Conservation (phyloP, 2,888 invertebrate genomes). For the Nebria brevicollis region DNA sequence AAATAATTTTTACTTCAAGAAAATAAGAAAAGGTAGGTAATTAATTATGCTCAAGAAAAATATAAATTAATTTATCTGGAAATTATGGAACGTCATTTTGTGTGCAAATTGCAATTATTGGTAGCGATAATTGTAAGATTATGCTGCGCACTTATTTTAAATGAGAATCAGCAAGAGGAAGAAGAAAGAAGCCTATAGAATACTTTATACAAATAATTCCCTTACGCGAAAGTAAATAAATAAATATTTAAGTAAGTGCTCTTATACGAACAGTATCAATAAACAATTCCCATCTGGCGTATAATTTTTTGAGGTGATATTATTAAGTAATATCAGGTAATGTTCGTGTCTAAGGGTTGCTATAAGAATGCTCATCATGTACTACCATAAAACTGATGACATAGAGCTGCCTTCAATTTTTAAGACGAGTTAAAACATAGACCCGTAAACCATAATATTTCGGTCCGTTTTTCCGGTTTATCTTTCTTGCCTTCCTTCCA, state of each 20-base stretch:
- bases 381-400: conserved; percentile 16
- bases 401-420: conserved; percentile 16
- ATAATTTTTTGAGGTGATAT: neutral
- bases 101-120: no score
- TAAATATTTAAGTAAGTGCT: neutral
- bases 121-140: no score
- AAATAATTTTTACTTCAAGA: no score
- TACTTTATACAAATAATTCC: neutral
- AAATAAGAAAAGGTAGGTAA: no score
- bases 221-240: neutral
- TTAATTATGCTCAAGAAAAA: no score
- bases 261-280: neutral
- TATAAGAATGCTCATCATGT: conserved; percentile 20
- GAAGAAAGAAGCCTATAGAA: no score
- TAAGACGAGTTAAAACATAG: conserved; percentile 8
- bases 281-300: neutral
- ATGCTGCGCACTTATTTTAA: no score
- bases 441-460: conserved; percentile 5
- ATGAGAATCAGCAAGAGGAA: no score
- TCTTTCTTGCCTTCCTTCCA: neutral
- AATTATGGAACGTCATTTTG: no score
- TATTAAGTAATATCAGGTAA: conserved; percentile 11
- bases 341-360: neutral
- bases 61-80: no score
- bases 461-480: neutral